Evolutionary conservation across 2,113 vertebrate species (phyloP).

Genomic region (Oreocharis arfaki): DNA sequence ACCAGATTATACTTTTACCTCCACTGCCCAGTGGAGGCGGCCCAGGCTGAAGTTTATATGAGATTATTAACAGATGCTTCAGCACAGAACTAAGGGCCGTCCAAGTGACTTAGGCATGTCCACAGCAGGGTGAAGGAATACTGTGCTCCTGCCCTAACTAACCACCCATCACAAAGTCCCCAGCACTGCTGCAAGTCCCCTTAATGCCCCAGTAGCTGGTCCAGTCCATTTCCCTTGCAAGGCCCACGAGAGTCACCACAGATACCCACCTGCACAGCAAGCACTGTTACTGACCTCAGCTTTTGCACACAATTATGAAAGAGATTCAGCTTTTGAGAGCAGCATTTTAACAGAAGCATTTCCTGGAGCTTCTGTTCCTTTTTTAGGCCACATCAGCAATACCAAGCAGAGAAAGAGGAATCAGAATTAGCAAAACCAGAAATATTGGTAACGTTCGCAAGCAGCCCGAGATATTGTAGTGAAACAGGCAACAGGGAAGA

Average conservation of each 20-base stretch:
- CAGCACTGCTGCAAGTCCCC: neutral
- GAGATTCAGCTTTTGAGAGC: neutral
- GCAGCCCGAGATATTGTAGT: neutral
- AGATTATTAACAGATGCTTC: neutral
- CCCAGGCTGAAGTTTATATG: neutral
- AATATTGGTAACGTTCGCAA: neutral
- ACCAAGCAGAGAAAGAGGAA: constrained; percentile 31
- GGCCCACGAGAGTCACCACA: rapidly evolving
- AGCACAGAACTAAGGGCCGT: neutral
- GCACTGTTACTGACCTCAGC: neutral
- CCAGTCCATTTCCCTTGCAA: neutral
- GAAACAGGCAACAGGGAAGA: neutral
- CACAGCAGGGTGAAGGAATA: neutral
- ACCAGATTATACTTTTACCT: neutral
- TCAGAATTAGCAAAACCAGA: constrained; percentile 1
- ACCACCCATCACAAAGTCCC: neutral
- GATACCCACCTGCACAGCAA: neutral
- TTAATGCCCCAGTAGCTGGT: neutral
- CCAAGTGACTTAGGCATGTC: rapidly evolving
- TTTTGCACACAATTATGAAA: neutral
- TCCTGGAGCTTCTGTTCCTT: constrained; percentile 19
- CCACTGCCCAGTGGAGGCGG: neutral
- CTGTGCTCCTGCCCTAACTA: neutral
- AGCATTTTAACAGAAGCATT: neutral
- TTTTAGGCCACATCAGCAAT: neutral